Percentiles rank a stretch among this genome's conserved stretches.
Conservation (phyloP, 2,888 invertebrate species). For the Acanthosepion esculentum region DNA sequence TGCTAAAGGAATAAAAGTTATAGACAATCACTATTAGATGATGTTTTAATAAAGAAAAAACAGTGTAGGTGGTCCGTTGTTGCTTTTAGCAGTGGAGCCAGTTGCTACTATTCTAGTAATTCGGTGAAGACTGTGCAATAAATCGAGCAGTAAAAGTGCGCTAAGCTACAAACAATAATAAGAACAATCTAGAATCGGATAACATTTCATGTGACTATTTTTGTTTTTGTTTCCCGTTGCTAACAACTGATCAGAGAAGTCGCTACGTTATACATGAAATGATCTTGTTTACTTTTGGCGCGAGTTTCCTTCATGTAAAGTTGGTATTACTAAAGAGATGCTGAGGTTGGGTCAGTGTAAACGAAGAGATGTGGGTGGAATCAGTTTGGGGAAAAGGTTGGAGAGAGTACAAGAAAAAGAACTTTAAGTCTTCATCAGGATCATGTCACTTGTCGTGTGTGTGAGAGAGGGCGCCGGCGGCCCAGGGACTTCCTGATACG, state of each 20-base stretch:
- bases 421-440: background rate
- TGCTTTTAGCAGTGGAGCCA: no score
- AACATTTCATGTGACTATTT: background rate
- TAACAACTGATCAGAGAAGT: background rate
- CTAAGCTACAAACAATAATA: background rate
- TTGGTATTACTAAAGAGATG: background rate
- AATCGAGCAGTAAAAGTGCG: background rate
- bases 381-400: background rate
- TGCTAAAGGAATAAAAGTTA: no score
- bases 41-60: no score
- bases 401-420: background rate
- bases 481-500: constrained; percentile 33
- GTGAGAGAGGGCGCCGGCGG: background rate
- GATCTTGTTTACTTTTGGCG: background rate
- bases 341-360: background rate
- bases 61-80: no score
- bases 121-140: background rate
- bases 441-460: background rate
- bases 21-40: no score
- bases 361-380: background rate
- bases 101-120: no score
- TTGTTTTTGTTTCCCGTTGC: background rate
- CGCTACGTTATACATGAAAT: background rate
- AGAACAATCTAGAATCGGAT: background rate
- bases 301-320: background rate